These are phyloP conservation scores for Odobenus rosmarus DNA, from an alignment of 2,113 vertebrate species.

Conservation along the genomic window DNA sequence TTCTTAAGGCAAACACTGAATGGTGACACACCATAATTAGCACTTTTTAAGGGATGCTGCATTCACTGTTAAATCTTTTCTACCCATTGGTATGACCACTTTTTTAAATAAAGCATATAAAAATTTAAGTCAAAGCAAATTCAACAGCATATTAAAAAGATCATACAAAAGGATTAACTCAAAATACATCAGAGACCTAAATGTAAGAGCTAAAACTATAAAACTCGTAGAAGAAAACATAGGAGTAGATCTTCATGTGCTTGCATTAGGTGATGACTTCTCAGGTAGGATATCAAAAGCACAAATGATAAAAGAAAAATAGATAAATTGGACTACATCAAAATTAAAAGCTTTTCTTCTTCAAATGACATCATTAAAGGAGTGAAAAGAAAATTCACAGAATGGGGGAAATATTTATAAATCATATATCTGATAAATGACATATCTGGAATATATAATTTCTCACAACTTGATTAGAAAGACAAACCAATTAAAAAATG, in stretches of 20 bases:
- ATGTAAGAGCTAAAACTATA: neutral
- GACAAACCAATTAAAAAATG: neutral
- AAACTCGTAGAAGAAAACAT: constrained; percentile 20
- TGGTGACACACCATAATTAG: neutral
- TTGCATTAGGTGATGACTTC: neutral
- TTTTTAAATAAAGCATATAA: constrained; percentile 33
- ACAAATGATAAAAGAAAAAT: neutral
- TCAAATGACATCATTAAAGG: neutral
- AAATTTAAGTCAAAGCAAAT: neutral
- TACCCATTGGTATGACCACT: neutral
- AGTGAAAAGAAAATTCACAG: neutral
- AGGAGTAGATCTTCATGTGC: neutral
- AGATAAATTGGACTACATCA: neutral
- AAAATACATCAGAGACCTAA: neutral
- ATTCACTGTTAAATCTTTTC: neutral
- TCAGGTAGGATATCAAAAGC: neutral
- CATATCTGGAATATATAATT: neutral
- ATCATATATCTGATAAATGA: neutral
- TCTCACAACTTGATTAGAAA: constrained; percentile 5
- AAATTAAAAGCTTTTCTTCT: constrained; percentile 3
- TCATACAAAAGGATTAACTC: neutral
- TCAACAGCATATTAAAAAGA: neutral
- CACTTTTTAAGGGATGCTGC: neutral
- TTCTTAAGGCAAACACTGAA: neutral
- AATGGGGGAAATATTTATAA: neutral